Conservation (phyloP, 2,113 vertebrate species). For the Planiliza haematocheilus region DNA sequence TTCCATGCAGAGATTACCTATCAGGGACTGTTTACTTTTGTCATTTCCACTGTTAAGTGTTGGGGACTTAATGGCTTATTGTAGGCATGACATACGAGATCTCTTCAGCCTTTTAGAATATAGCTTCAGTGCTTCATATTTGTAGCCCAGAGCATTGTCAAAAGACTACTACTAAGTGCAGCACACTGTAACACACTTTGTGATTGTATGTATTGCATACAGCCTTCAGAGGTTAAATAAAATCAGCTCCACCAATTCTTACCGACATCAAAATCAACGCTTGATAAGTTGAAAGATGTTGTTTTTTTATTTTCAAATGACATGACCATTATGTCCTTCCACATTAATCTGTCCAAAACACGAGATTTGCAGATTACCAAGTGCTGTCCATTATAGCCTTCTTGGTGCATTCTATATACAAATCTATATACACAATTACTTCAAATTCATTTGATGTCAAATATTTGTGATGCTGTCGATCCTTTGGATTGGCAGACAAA, state of each 20-base stretch:
- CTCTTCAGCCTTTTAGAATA: no score
- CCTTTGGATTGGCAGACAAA: constrained; percentile 74
- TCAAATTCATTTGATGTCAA: constrained; percentile 51
- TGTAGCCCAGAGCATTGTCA: no score
- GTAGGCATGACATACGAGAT: not conserved
- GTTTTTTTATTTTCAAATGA: constrained; percentile 75
- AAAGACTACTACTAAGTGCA: no score
- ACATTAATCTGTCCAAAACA: constrained; percentile 59
- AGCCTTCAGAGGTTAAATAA: not conserved
- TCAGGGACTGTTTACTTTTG: no score
- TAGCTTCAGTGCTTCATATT: no score
- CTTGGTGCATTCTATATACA: constrained; percentile 75
- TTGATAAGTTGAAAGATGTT: constrained; percentile 38
- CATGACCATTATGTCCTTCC: constrained; percentile 46
- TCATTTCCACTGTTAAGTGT: no score
- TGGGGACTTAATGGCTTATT: not conserved
- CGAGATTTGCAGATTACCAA: constrained; percentile 53
- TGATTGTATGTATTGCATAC: no score
- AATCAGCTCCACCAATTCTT: not conserved
- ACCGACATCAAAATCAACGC: not conserved
- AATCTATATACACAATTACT: constrained; percentile 72
- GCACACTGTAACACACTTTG: no score
- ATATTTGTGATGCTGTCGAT: constrained; percentile 49
- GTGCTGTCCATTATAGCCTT: constrained; percentile 51
- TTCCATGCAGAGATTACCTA: not conserved